These are phyloP conservation scores for Notoglanidium macrostoma DNA, from an alignment of 2,797 vertebrate genomes.

Conservation along the genomic window DNA sequence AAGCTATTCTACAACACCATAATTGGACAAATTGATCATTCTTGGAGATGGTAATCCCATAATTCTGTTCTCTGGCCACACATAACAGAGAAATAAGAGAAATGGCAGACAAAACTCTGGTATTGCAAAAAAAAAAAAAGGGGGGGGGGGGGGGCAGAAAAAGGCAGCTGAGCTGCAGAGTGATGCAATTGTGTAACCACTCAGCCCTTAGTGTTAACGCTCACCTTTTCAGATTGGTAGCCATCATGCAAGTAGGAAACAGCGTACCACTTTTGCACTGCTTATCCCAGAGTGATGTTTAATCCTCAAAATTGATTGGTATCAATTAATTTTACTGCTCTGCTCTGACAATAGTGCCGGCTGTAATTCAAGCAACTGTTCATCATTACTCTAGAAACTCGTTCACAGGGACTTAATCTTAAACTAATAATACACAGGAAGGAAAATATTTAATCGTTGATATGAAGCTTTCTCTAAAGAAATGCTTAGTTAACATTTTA, in stretches of 20 bases:
- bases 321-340: background rate
- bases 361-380: background rate
- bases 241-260: background rate
- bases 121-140: background rate
- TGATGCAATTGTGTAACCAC: background rate
- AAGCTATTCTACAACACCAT: background rate
- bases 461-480: background rate
- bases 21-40: background rate
- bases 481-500: background rate
- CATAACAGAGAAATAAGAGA: background rate
- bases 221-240: background rate
- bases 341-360: background rate
- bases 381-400: no score
- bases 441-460: background rate
- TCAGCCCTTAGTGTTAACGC: background rate
- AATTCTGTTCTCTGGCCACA: background rate
- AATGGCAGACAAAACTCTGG: background rate
- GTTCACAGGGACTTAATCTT: background rate
- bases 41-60: background rate
- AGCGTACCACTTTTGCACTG: background rate
- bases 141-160: no score
- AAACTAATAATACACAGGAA: background rate
- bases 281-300: background rate
- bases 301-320: background rate
- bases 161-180: background rate